Percentiles rank a stretch among this genome's conserved stretches.
Conservation (phyloP, 2,888 invertebrate species). For the Orgyia antiqua region DNA sequence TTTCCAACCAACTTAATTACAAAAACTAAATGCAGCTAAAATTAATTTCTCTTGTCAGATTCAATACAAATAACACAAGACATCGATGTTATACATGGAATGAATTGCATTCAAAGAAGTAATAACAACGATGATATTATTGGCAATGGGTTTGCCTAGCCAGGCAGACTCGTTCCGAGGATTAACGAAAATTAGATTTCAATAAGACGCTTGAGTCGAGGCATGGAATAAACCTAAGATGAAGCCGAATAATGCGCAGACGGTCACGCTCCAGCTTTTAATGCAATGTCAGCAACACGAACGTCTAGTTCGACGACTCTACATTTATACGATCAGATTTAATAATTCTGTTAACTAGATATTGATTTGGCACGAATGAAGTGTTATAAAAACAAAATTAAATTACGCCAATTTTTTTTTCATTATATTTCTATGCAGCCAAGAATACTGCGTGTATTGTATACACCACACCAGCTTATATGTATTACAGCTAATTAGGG, state of each 20-base stretch:
- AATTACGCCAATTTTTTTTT: too few species aligned
- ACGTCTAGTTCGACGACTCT: constrained; percentile 9
- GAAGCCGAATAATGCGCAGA: constrained; percentile 59
- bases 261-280: constrained; percentile 62
- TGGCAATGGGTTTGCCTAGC: constrained; percentile 44
- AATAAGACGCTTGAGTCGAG: constrained; percentile 70
- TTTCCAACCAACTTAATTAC: too few species aligned
- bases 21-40: too few species aligned
- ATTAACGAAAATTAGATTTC: constrained; percentile 77
- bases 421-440: too few species aligned
- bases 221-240: constrained; percentile 59
- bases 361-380: too few species aligned
- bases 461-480: too few species aligned
- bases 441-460: too few species aligned
- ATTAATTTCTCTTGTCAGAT: too few species aligned
- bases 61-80: too few species aligned
- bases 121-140: constrained; percentile 55
- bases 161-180: constrained; percentile 51
- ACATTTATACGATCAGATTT: not conserved
- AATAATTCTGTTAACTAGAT: too few species aligned
- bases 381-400: too few species aligned
- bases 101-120: constrained; percentile 38
- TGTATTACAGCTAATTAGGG: too few species aligned
- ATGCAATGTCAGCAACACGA: constrained; percentile 55
- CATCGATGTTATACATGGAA: constrained; percentile 26